Base-by-base conservation (phyloP, 2,113 vertebrate species). In the Lophotis ruficrista region DNA sequence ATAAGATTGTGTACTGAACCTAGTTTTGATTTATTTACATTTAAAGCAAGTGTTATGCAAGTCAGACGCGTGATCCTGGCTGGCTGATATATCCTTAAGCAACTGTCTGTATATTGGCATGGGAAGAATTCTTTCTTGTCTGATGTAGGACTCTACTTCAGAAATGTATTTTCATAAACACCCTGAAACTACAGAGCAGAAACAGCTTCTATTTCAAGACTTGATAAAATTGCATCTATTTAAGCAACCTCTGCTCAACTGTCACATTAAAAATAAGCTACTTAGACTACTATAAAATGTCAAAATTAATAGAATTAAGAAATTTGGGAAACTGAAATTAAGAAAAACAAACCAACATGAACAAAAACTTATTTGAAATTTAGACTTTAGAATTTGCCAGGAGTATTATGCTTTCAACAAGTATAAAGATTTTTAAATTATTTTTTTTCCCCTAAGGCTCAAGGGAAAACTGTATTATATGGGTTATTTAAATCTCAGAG, bases 61-160 rank as follows among this genome's bases (percentile, higher is more conserved):
- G 89, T 87, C 94, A 96, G 92, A 95, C 0, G 0, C 28, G 3
- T 48, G 78, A n/a, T 96, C 58, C 90, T 62, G 75, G 70, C 89
- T 91, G 81, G 41, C 84, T 97, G 81, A 77, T 87, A 70, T 95
- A 87, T 95, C 95, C 95, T 95, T 84, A 75, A 96, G 94, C 93
- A 83, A 93, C 80, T 95, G 81, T 91, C 94, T 84, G 27, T 58
- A 91, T 58, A 11, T 33, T 83, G 83, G 85, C 57, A 94, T 81
- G 72, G 8, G 2, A 73, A 89, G 92, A 62, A 50, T 77, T 56
- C 45, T 90, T 83, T 58, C 54, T 77, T 92, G 88, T 50, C 89
- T 58, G 28, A 35, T 87, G 51, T 43, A 86, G 87, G 85, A 68
- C 1, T 4, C 56, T 83, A 8, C 71, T 90, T 75, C 1, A 14